phyloP scores from a whole-genome alignment of 2,113 vertebrate species.

The Thalassoma bifasciatum region DNA sequence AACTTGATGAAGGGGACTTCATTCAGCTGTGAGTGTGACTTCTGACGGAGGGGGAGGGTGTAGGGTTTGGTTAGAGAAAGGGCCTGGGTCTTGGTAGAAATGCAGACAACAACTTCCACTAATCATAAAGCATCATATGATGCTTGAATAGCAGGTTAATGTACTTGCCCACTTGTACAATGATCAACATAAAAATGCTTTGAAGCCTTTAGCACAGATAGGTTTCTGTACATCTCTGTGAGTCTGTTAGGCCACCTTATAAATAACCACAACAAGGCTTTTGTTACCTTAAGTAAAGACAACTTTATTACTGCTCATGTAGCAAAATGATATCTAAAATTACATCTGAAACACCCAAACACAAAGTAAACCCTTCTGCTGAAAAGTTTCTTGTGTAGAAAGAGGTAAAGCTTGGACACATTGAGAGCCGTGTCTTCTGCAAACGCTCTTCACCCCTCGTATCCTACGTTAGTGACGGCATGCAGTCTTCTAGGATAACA shows the following conservation, averaged over 20 bases:
- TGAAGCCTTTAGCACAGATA: not conserved
- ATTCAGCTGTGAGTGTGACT: too few relatives aligned
- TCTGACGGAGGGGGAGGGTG: too few relatives aligned
- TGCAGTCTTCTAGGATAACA: conserved; percentile 70
- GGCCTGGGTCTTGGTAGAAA: too few relatives aligned
- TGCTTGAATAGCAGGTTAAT: not conserved
- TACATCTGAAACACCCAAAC: conserved; percentile 77
- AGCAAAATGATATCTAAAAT: conserved; percentile 80
- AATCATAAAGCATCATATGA: too few relatives aligned
- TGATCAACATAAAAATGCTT: not conserved
- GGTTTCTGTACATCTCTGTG: not conserved
- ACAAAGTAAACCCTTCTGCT: conserved; percentile 73
- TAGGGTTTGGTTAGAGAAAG: too few relatives aligned
- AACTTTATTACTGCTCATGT: conserved; percentile 81
- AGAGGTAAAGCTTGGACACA: conserved; percentile 51
- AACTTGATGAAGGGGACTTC: too few relatives aligned
- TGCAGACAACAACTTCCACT: too few relatives aligned
- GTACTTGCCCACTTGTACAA: not conserved
- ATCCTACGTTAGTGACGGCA: conserved; percentile 59
- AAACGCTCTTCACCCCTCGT: conserved; percentile 48
- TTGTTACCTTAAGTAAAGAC: conserved; percentile 74
- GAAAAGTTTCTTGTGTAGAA: conserved; percentile 59
- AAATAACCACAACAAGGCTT: not conserved
- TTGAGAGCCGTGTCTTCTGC: conserved; percentile 51
- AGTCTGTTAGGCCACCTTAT: conserved; percentile 1